Evolutionary conservation across 2,113 vertebrate genomes (phyloP).

Genomic region (Zosterops japonicus): DNA sequence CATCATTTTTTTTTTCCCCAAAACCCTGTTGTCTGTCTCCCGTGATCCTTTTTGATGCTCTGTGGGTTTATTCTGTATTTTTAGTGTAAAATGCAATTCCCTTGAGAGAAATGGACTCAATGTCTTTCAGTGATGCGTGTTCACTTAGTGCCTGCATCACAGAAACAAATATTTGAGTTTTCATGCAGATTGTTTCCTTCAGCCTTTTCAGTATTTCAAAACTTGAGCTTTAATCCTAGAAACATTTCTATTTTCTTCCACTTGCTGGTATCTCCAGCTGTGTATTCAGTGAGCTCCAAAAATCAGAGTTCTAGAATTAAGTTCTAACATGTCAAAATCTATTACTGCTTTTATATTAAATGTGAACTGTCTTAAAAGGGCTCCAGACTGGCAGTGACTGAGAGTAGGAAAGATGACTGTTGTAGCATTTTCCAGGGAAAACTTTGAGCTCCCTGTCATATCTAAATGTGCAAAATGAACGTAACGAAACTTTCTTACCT

Average conservation of each 20-base stretch:
- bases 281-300: neutral
- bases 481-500: neutral
- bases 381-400: neutral
- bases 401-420: neutral
- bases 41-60: neutral
- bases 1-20: neutral
- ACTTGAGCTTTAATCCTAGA: neutral
- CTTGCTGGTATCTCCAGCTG: accelerated
- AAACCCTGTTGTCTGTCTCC: neutral
- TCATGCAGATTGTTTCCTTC: neutral
- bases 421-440: neutral
- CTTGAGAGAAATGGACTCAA: neutral
- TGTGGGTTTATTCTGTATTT: neutral
- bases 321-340: too few relatives aligned
- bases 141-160: neutral
- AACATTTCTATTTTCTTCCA: neutral
- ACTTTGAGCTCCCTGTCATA: neutral
- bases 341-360: neutral
- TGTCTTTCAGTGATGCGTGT: neutral
- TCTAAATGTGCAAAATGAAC: neutral
- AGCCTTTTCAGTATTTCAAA: neutral
- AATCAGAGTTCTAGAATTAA: neutral
- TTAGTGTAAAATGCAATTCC: neutral
- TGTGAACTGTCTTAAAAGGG: neutral
- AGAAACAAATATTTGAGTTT: neutral